A percentile compares a stretch with the other conserved stretches of the same genome.
These are phyloP conservation scores for Hippopotamus amphibius DNA, from an alignment of 2,113 vertebrate genomes.

Conservation along the genomic window DNA sequence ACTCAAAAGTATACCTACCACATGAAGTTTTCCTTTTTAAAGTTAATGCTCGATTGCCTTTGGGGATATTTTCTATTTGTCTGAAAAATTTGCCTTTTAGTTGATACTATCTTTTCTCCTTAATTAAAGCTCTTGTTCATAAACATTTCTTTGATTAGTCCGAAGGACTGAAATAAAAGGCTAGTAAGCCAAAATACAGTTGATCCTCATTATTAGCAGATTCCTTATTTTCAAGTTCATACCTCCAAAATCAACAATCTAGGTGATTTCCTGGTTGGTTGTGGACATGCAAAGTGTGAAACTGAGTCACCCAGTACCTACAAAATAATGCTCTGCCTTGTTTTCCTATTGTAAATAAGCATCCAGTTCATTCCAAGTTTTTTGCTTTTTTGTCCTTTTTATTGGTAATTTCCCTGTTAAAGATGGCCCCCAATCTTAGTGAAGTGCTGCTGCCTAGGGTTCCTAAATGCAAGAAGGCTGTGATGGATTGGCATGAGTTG, in stretches of 20 bases:
- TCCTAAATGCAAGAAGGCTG: neutral
- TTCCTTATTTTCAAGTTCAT: neutral
- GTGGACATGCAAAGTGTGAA: neutral
- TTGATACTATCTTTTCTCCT: neutral
- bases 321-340: neutral
- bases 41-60: neutral
- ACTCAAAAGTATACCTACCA: neutral
- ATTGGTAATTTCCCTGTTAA: neutral
- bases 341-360: neutral
- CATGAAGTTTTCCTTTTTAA: neutral
- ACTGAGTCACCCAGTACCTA: neutral
- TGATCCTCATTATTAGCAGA: neutral
- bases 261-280: neutral
- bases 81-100: conserved; percentile 21
- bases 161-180: neutral
- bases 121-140: conserved; percentile 4
- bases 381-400: neutral
- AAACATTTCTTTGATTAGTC: conserved; percentile 35
- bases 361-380: neutral
- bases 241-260: neutral
- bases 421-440: neutral
- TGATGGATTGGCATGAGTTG: neutral
- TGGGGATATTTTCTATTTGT: neutral
- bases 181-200: neutral
- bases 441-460: neutral